Percentiles rank a stretch among this genome's conserved stretches.
Conservation (phyloP, 2,797 vertebrate species). For the Peromyscus melanophrys region DNA sequence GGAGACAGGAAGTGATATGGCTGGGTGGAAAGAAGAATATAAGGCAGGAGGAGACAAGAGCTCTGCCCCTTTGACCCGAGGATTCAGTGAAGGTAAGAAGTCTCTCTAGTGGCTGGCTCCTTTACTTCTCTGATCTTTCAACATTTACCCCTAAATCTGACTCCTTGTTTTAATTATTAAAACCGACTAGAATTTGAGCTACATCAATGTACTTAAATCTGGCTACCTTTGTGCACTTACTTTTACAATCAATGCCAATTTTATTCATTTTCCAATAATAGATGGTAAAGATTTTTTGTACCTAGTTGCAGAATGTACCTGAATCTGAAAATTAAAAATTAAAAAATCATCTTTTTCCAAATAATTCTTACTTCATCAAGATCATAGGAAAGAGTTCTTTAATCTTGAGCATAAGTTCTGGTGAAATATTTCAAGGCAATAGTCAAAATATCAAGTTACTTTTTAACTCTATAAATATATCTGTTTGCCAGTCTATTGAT, state of each 20-base stretch:
- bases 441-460: conserved; percentile 9
- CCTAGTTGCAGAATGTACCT: neutral
- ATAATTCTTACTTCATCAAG: neutral
- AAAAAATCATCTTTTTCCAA: conserved; percentile 38
- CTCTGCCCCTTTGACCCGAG: too few relatives aligned
- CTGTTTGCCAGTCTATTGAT: neutral
- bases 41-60: too few relatives aligned
- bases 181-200: too few relatives aligned
- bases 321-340: conserved; percentile 58
- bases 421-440: conserved; percentile 34
- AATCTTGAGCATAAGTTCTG: conserved; percentile 9
- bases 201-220: neutral
- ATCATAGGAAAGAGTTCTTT: neutral
- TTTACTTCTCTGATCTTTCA: too few relatives aligned
- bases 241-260: conserved; percentile 19
- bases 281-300: neutral
- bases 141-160: too few relatives aligned
- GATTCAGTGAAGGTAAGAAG: too few relatives aligned
- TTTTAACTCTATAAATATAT: neutral
- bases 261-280: conserved; percentile 36
- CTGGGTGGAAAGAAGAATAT: too few relatives aligned
- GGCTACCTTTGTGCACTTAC: neutral
- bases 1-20: too few relatives aligned
- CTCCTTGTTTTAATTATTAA: too few relatives aligned
- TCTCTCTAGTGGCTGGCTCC: too few relatives aligned